phyloP scores from a whole-genome alignment of 2,888 invertebrate species.

The Monoplex corrugatus region DNA sequence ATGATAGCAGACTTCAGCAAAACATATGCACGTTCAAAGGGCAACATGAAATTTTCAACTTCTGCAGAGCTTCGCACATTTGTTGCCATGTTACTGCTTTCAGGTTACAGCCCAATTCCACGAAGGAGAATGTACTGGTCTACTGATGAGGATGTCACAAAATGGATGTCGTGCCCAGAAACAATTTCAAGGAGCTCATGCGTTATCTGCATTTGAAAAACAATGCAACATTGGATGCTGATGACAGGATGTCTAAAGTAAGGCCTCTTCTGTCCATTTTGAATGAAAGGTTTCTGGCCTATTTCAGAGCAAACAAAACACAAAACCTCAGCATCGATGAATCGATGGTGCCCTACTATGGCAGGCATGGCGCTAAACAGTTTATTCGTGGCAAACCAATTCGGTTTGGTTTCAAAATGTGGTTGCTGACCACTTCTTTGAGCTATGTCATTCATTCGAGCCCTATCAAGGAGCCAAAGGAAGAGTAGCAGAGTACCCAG shows the following conservation, averaged over 20 bases:
- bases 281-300: conserved; percentile 50
- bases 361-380: conserved; percentile 61
- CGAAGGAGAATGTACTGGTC: too few species aligned
- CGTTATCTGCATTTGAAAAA: conserved; percentile 55
- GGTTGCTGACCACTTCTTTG: conserved; percentile 53
- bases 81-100: too few species aligned
- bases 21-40: too few species aligned
- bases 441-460: conserved; percentile 54
- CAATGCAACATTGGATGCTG: conserved; percentile 50
- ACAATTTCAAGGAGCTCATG: conserved; percentile 58
- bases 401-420: conserved; percentile 64
- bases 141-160: too few species aligned
- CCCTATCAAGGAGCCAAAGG: conserved; percentile 53
- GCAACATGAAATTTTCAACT: too few species aligned
- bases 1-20: too few species aligned
- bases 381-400: conserved; percentile 66
- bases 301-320: conserved; percentile 31
- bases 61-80: too few species aligned
- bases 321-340: conserved; percentile 71
- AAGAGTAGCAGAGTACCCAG: background rate
- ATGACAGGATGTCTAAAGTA: conserved; percentile 56
- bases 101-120: too few species aligned
- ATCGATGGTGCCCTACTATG: conserved; percentile 80
- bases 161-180: too few species aligned
- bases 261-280: conserved; percentile 50